Base-by-base conservation (phyloP, 1,140 invertebrate species). In the Vanessa atalanta region DNA sequence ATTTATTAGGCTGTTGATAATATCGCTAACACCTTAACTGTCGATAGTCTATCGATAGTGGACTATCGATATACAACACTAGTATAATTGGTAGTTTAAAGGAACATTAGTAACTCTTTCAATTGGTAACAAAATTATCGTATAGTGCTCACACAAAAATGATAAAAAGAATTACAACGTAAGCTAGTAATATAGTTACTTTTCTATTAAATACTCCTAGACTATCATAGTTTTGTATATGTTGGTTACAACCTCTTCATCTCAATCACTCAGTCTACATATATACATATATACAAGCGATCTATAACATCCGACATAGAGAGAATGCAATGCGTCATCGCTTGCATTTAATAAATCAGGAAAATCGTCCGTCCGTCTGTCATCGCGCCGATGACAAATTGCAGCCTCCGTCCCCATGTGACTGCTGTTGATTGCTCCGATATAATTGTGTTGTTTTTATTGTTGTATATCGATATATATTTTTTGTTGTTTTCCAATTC, bases 341-440 rank as follows among this genome's bases (percentile, higher is more conserved):
- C 68, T 69, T 78, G 75, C 78, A 79, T 80, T 66, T 77, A 77
- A 73, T 77, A 77, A 77, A 77, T 77, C 76, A 77, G 65, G 61
- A 77, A 74, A 70, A 73, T 77, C 72, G 75, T 77, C 70, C 50
- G 75, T 69, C 66, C 47, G 72, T 77, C 75, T 77, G 75, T 77
- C 75, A 77, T 72, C 75, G 66, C 47, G 12, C 37, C 23, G 50
- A 60, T 77, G 75, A 77, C 71, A 77, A 77, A 77, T 77, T 73
- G 71, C 75, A 20, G 51, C 20, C 47, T 51, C 75, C 43, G 37
- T 43, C 7, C 60, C 66, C 66, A 65, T 74, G 31, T 51, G 72
- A 48, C 65, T 65, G 37, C 48, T 64, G 57, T 71, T 76, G 69
- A 76, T 76, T 71, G 69, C 13, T 64, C n/a, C 26, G 14, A 66